These are phyloP conservation scores for Atta texana DNA, from an alignment of 1,140 invertebrate species.

Conservation along the genomic window DNA sequence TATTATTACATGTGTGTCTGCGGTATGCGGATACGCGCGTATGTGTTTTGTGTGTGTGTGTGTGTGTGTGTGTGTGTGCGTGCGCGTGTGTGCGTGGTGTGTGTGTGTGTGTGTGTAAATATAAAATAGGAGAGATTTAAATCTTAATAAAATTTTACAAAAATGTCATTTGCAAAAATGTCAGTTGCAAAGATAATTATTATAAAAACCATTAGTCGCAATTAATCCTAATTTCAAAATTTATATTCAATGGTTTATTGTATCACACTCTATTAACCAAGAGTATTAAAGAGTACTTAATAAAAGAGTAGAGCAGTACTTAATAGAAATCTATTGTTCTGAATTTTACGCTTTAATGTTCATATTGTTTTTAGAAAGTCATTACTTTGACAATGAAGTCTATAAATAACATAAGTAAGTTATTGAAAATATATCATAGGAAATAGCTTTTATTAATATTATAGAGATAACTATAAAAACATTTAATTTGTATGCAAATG, in stretches of 20 bases:
- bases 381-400: background rate
- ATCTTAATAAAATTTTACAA: background rate
- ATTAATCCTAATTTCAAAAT: constrained; percentile 13
- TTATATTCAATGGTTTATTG: constrained; percentile 16
- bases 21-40: too few relatives aligned
- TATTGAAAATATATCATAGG: background rate
- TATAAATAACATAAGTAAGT: background rate
- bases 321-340: constrained; percentile 28
- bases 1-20: background rate
- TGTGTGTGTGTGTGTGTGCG: background rate
- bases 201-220: background rate
- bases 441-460: constrained; percentile 15
- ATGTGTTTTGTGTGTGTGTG: too few relatives aligned
- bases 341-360: constrained; percentile 8
- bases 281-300: constrained; percentile 24
- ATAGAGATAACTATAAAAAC: background rate
- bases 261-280: background rate
- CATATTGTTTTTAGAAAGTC: background rate
- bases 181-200: background rate
- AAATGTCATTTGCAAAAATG: background rate
- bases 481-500: constrained; percentile 10
- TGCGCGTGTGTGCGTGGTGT: too few relatives aligned
- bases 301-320: background rate
- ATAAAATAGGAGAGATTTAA: background rate
- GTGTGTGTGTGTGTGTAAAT: too few relatives aligned